phyloP scores from a whole-genome alignment of 2,888 invertebrate genomes.

The Operophtera brumata region DNA sequence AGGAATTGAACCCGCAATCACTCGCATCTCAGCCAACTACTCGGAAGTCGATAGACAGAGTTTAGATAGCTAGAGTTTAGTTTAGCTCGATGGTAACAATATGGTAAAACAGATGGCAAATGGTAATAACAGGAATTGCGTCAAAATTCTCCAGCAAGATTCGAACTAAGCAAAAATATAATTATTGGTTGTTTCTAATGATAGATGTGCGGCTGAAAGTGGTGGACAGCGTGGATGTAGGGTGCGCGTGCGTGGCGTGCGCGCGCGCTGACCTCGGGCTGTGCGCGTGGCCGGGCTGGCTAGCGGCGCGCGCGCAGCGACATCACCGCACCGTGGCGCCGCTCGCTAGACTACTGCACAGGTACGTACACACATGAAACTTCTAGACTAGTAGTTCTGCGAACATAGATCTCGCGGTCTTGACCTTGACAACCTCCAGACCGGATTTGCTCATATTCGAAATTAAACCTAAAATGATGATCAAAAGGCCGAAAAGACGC shows the following conservation, averaged over 20 bases:
- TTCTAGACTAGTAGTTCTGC: background rate
- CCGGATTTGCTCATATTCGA: no score
- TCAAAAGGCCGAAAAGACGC: conserved; percentile 53
- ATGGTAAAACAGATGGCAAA: no score
- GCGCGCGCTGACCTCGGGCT: conserved; percentile 68
- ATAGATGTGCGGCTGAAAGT: conserved; percentile 69
- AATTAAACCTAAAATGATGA: conserved; percentile 63
- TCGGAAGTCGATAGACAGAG: no score
- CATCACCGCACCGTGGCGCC: conserved; percentile 52
- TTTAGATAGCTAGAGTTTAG: no score
- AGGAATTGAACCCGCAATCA: no score
- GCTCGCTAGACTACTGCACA: conserved; percentile 58
- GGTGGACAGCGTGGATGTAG: conserved; percentile 64
- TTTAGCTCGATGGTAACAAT: no score
- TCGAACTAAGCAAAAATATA: no score
- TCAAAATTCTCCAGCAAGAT: no score
- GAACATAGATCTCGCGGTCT: no score
- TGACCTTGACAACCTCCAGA: no score
- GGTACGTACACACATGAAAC: conserved; percentile 38
- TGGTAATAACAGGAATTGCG: no score
- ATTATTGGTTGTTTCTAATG: background rate
- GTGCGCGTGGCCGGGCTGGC: conserved; percentile 64
- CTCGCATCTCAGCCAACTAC: no score
- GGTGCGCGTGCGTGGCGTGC: conserved; percentile 71
- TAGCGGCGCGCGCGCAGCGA: conserved; percentile 47